Conservation (phyloP, 2,888 invertebrate species). For the Xestia c-nigrum region DNA sequence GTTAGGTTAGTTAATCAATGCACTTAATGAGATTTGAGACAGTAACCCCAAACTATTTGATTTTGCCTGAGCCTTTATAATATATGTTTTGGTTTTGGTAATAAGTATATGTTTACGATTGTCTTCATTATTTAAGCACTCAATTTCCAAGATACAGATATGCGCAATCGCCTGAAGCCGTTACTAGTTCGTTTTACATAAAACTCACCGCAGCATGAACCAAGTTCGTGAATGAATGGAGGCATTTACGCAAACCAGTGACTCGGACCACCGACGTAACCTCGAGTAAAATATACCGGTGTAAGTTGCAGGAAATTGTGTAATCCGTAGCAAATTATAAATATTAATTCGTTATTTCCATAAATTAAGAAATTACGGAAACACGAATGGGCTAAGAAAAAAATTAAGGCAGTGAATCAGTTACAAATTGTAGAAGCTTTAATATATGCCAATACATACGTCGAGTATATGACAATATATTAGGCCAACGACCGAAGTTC, state of each 20-base stretch:
- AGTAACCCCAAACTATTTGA: neutral
- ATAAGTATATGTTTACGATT: neutral
- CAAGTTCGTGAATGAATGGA: constrained; percentile 61
- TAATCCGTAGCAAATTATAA: constrained; percentile 47
- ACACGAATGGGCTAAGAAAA: constrained; percentile 11
- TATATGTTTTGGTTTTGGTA: no score
- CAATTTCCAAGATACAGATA: constrained; percentile 5
- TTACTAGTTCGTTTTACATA: neutral
- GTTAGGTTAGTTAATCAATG: no score
- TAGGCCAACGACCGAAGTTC: no score
- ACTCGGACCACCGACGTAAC: constrained; percentile 47
- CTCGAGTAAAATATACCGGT: constrained; percentile 45
- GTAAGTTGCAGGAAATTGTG: constrained; percentile 49
- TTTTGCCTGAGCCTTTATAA: neutral
- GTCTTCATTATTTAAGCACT: constrained; percentile 5
- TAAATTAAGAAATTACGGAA: constrained; percentile 33
- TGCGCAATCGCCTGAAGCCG: neutral
- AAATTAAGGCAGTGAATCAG: neutral
- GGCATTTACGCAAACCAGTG: constrained; percentile 57
- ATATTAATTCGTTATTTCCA: constrained; percentile 26
- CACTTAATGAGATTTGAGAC: neutral
- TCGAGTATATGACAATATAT: no score
- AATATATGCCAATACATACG: no score
- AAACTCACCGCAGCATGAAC: constrained; percentile 37
- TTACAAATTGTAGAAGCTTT: neutral